Conservation (phyloP, 2,888 invertebrate genomes). For the Drosophila rubida region DNA sequence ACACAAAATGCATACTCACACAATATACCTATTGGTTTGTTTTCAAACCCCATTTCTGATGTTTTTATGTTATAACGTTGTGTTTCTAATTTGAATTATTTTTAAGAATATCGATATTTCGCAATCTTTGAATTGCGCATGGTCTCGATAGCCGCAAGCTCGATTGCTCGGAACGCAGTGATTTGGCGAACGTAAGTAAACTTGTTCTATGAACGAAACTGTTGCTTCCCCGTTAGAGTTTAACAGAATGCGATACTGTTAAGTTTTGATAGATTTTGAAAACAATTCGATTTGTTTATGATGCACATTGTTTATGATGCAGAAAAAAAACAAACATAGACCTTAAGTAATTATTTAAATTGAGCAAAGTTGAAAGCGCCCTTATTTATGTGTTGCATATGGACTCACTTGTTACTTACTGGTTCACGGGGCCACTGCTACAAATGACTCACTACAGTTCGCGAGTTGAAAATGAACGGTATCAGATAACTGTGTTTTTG, state of each 20-base stretch:
- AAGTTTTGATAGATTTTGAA: background rate
- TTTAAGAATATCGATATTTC: background rate
- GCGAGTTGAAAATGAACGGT: conserved; percentile 26
- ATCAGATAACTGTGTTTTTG: conserved; percentile 41
- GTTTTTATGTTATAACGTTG: too few relatives aligned
- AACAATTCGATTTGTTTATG: background rate
- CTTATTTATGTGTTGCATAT: background rate
- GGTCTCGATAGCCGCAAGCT: background rate
- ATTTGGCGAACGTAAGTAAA: too few relatives aligned
- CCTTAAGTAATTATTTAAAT: background rate
- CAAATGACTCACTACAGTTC: conserved; percentile 13
- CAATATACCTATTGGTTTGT: too few relatives aligned
- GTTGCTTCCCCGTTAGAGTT: conserved; percentile 1
- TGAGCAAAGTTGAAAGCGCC: background rate
- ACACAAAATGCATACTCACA: too few relatives aligned
- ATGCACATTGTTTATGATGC: background rate
- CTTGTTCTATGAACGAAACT: conserved; percentile 2
- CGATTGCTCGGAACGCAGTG: background rate
- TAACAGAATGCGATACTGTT: background rate
- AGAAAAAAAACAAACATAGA: background rate
- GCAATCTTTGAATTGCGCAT: too few relatives aligned
- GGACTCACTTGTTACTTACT: conserved; percentile 6
- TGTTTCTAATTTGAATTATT: background rate
- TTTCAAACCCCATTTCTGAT: background rate
- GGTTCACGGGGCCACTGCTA: background rate